Evolutionary conservation across 2,888 invertebrate species (phyloP), one percentile per base, ranked within the genome.

Genomic region (Bombylius major): DNA sequence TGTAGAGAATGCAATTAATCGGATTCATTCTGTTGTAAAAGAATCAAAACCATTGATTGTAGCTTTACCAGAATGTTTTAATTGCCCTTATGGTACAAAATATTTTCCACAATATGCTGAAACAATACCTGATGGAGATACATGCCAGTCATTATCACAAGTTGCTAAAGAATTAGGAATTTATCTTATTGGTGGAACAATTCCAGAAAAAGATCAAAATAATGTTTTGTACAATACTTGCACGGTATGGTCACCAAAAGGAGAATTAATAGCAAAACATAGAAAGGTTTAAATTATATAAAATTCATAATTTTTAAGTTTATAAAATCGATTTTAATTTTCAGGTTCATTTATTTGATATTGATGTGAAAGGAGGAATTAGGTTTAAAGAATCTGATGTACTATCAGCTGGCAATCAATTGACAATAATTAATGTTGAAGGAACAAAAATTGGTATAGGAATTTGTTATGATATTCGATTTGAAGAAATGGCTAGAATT

Each of bases 401-500:
- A 0, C 73, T 97, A 3, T 79, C 81, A 31, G 78, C 89, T 0
- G 97, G 96, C 0, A 78, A 85, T 66, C 71, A 80, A 5, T 73
- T 93, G 53, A 85, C 86, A 0, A 84, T 79, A 0, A 87, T 96
- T 66, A 78, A 86, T 44, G 81, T 84, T 14, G 80, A 82, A 54
- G 81, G 80, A 0, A 75, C 79, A 31, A 88, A 84, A 75, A 78
- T 97, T 56, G 97, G 97, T 0, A 68, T 97, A 50, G 97, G 94
- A 4, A 91, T 97, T 66, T 98, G 97, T 69, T 97, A 97, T 70
- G 97, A 97, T 69, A 78, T 97, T 54, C 78, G 97, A 31, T 98
- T 97, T 73, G 83, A 87, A 58, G 94, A 96, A 76, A 77, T 96
- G 79, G 89, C 92, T 0, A 81, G 84, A 57, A 65, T 87, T 6